Conservation (phyloP, 2,888 invertebrate genomes). For the Drosophila pseudotalamancana region DNA sequence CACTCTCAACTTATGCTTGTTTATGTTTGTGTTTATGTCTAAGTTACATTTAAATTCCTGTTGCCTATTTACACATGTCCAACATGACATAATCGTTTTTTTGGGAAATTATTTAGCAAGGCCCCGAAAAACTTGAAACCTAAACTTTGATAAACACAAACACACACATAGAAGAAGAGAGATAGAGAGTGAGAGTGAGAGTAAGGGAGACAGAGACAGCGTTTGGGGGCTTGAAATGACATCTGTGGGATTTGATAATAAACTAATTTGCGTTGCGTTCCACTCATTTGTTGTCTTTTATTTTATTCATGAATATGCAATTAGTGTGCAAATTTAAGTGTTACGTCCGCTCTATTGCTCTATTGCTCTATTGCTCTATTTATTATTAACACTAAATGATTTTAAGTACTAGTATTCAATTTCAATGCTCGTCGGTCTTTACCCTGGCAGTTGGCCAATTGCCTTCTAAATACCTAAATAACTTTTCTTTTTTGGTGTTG, state of each 20-base stretch:
- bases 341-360: slow-evolving; percentile 42
- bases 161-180: not conserved
- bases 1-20: not conserved
- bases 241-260: slow-evolving; percentile 78
- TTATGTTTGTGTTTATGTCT: slow-evolving; percentile 8
- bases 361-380: slow-evolving; percentile 61
- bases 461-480: slow-evolving; percentile 3
- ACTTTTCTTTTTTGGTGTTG: not conserved
- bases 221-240: slow-evolving; percentile 63
- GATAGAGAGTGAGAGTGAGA: no score
- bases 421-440: slow-evolving; percentile 33
- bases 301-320: slow-evolving; percentile 78
- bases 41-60: slow-evolving; percentile 53
- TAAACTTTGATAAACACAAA: slow-evolving; percentile 52
- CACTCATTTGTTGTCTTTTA: slow-evolving; percentile 30
- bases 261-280: slow-evolving; percentile 57
- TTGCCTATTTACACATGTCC: slow-evolving; percentile 73
- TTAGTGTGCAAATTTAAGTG: slow-evolving; percentile 77
- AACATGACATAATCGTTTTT: slow-evolving; percentile 76
- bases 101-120: slow-evolving; percentile 60
- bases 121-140: slow-evolving; percentile 40
- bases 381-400: slow-evolving; percentile 75
- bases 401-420: slow-evolving; percentile 65
- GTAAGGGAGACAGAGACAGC: no score
- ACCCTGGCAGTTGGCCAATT: slow-evolving; percentile 46